phyloP scores from a whole-genome alignment of 2,797 vertebrate species.

The Schizopygopsis malacanthus region DNA sequence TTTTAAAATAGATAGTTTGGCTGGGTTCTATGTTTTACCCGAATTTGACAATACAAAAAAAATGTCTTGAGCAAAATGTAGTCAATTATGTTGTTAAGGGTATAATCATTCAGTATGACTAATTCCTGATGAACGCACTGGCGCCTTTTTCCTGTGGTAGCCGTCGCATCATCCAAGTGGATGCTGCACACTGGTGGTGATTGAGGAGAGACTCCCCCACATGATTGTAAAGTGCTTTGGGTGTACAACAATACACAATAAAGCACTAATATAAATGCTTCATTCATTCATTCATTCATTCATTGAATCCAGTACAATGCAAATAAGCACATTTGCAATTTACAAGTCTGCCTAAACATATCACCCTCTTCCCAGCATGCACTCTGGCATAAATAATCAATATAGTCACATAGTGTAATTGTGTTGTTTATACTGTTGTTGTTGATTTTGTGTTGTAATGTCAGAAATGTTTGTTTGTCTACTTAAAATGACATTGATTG shows the following conservation, averaged over 20 bases:
- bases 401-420: neutral
- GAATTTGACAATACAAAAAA: neutral
- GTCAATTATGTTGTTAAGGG: neutral
- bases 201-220: too few relatives aligned
- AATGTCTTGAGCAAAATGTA: neutral
- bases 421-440: neutral
- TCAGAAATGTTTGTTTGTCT: neutral
- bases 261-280: too few relatives aligned
- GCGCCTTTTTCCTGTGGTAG: too few relatives aligned
- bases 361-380: neutral
- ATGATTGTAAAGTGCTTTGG: too few relatives aligned
- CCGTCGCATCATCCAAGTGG: too few relatives aligned
- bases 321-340: too few relatives aligned
- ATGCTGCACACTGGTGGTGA: too few relatives aligned
- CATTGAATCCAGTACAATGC: neutral
- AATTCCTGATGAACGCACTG: neutral
- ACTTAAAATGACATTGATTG: neutral
- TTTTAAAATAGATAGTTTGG: neutral
- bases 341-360: too few relatives aligned
- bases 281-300: too few relatives aligned
- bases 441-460: neutral
- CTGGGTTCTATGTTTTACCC: neutral
- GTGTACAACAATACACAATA: too few relatives aligned
- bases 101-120: neutral
- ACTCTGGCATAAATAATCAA: neutral